Evolutionary conservation across 2,797 vertebrate species (phyloP), one percentile per base, ranked within the genome.

Genomic region (Cuniculus paca): DNA sequence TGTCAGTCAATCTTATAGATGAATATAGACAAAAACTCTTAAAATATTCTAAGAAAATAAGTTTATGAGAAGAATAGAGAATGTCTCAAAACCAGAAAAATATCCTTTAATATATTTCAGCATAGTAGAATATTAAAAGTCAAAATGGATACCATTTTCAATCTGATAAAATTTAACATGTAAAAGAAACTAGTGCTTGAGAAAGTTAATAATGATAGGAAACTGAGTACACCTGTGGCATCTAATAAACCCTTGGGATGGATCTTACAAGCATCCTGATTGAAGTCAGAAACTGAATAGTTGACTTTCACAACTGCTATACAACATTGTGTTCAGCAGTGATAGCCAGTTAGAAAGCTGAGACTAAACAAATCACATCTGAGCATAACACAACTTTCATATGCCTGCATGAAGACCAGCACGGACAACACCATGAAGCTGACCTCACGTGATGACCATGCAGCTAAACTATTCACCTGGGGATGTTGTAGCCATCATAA

Each of bases 51-150:
- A 77, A 36, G 39, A 74, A 94, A 61, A 45, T 68, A 80, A 42
- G 28, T 50, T 82, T 81, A 68, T 78, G 39, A 20, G 54, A 48
- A 24, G 24, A 79, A 75, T 20, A 28, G 22, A n/a, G 50, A 50
- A 24, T 31, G 52, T 61, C 70, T 82, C 81, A 85, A 80, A 94
- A 92, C 31, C 26, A 75, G 39, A 80, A 72, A 80, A 79, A 48
- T 24, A 39, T 13, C 58, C 52, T 22, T 78, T 22, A 58, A 1
- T 81, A 31, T 90, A 50, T 78, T 83, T 82, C 63, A 79, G 61
- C 26, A 4, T 6, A 60, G 36, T n/a, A 28, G 2, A 68, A 60
- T 39, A 86, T 48, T 83, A 68, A 90, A 80, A 88, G 84, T 61
- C 16, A 81, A 91, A 93, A 80, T 61, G 5, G 6, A 31, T 79